Percentiles rank a stretch among this genome's conserved stretches.
These are phyloP conservation scores for Priocnemis perturbator DNA, from an alignment of 2,888 invertebrate species.

Conservation along the genomic window DNA sequence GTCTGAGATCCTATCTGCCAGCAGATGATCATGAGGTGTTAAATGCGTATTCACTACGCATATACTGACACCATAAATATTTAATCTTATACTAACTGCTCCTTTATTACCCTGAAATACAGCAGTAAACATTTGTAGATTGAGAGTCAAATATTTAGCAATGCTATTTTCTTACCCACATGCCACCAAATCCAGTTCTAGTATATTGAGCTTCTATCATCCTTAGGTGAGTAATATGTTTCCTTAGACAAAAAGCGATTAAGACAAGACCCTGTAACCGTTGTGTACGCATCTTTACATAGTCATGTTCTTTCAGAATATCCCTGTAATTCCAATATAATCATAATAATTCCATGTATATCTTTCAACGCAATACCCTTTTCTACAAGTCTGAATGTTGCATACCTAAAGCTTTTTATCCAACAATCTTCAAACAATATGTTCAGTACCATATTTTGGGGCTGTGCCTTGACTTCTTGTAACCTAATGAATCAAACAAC, in stretches of 20 bases:
- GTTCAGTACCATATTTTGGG: slow-evolving; percentile 89
- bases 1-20: slow-evolving; percentile 90
- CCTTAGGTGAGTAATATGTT: slow-evolving; percentile 87
- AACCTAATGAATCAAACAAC: slow-evolving; percentile 76
- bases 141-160: background rate
- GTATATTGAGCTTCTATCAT: slow-evolving; percentile 92
- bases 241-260: slow-evolving; percentile 85
- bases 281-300: slow-evolving; percentile 87
- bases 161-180: slow-evolving; percentile 84
- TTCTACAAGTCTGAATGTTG: too few species aligned
- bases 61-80: slow-evolving; percentile 90
- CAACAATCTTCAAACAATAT: slow-evolving; percentile 90
- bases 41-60: slow-evolving; percentile 94
- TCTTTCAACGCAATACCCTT: background rate
- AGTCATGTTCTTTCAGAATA: slow-evolving; percentile 82
- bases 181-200: slow-evolving; percentile 92
- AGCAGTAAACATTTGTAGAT: slow-evolving; percentile 1
- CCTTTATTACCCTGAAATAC: slow-evolving; percentile 93
- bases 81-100: slow-evolving; percentile 91
- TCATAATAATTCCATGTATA: too few species aligned
- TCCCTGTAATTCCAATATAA: slow-evolving; percentile 76
- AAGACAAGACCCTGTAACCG: slow-evolving; percentile 90
- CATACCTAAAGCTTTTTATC: slow-evolving; percentile 82
- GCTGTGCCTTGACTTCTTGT: slow-evolving; percentile 93
- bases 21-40: slow-evolving; percentile 90